Percentiles rank a stretch among this genome's conserved stretches.
Evolutionary conservation across 2,797 vertebrate species (phyloP).

Genomic region (Poecilia wingei): DNA sequence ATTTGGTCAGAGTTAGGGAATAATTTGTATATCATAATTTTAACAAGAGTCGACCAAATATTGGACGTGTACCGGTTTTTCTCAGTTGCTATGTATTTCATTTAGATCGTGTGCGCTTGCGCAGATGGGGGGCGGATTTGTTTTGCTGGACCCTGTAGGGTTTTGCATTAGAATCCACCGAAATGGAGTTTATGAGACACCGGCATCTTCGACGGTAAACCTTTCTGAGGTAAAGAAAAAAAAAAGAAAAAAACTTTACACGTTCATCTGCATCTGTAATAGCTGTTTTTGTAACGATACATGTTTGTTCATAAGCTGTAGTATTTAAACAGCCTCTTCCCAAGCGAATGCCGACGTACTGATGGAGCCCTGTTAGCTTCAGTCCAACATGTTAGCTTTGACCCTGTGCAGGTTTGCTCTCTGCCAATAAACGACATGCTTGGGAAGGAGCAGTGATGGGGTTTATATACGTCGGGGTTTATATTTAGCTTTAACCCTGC

Average conservation of each 20-base stretch:
- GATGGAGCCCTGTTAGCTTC: slow-evolving; percentile 2
- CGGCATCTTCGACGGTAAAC: background rate
- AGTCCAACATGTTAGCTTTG: background rate
- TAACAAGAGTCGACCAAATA: background rate
- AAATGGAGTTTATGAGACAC: slow-evolving; percentile 29
- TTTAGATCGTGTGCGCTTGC: slow-evolving; percentile 47
- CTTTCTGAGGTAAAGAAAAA: slow-evolving; percentile 41
- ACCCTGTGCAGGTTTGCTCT: background rate
- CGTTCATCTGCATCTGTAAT: background rate
- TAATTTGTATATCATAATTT: background rate
- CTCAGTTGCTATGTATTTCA: background rate
- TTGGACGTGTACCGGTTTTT: background rate
- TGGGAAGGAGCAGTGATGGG: background rate
- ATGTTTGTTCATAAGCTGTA: background rate
- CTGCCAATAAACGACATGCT: background rate
- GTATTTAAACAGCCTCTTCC: background rate
- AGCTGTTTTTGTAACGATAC: rapidly evolving
- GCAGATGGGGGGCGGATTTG: slow-evolving; percentile 15
- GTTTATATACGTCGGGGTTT: background rate
- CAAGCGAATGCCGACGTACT: background rate
- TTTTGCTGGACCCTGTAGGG: slow-evolving; percentile 17
- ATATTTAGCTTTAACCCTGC: background rate
- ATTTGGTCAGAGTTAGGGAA: background rate
- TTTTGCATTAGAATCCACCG: slow-evolving; percentile 33
- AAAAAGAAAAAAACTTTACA: no score